phyloP scores from a whole-genome alignment of 2,113 vertebrate species.

The Numida meleagris region DNA sequence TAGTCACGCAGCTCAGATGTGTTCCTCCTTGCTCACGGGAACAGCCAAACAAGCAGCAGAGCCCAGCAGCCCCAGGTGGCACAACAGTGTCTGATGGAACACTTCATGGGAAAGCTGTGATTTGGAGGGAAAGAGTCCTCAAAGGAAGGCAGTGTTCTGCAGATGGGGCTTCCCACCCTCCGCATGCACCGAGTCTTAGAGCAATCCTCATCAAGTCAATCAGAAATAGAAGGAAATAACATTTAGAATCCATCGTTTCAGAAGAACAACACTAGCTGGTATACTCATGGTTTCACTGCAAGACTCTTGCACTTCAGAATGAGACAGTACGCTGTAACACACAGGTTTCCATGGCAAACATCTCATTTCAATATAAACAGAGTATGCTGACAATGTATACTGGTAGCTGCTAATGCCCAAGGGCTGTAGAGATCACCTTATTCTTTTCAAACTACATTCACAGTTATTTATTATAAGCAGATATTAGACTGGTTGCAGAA shows the following conservation, averaged over 20 bases:
- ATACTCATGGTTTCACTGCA: background rate
- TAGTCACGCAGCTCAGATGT: rapidly evolving
- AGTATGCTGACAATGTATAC: background rate
- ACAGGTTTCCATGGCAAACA: conserved; percentile 59
- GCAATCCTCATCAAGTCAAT: background rate
- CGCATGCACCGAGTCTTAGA: background rate
- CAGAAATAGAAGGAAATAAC: background rate
- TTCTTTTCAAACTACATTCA: background rate
- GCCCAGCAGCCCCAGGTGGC: background rate
- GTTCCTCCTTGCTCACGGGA: background rate
- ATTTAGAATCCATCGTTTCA: background rate
- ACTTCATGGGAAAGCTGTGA: background rate
- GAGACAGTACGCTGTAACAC: background rate
- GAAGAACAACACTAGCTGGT: background rate
- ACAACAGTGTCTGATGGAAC: background rate
- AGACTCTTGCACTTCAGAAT: background rate
- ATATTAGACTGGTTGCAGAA: conserved; percentile 4
- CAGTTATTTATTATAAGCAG: conserved; percentile 33
- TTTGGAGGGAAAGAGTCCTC: background rate
- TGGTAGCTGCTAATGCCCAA: background rate
- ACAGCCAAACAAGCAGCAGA: background rate
- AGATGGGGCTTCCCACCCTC: background rate
- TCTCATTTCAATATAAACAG: conserved; percentile 37
- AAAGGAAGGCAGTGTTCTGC: background rate
- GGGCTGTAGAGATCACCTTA: conserved; percentile 37